Conservation (phyloP, 2,113 vertebrate genomes). For the Himantopus leucocephalus region DNA sequence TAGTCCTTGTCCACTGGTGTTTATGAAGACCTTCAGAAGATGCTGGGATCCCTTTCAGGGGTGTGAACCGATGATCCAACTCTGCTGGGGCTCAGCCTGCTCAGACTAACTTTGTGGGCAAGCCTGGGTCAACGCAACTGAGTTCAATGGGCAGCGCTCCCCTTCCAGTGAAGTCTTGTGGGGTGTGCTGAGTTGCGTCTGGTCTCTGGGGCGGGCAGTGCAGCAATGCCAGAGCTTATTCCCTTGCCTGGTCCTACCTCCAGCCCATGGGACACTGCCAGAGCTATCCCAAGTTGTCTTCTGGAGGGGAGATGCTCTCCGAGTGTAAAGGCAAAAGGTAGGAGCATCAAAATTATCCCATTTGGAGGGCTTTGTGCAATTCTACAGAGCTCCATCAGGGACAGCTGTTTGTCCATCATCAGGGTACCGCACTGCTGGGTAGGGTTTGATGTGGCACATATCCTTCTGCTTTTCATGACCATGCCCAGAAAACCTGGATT, state of each 20-base stretch:
- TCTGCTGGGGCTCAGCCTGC: background rate
- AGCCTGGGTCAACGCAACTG: background rate
- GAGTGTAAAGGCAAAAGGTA: background rate
- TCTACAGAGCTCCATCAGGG: background rate
- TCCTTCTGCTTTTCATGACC: background rate
- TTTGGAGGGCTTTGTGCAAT: background rate
- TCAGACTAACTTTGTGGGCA: background rate
- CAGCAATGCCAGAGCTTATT: background rate
- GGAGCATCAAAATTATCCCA: background rate
- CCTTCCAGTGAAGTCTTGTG: background rate
- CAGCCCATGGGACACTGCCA: background rate
- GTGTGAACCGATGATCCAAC: background rate
- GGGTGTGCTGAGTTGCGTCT: background rate
- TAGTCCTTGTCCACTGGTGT: background rate
- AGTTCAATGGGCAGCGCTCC: background rate
- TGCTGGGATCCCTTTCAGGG: background rate
- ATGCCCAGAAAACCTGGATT: background rate
- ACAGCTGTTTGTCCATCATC: background rate
- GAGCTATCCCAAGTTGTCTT: background rate
- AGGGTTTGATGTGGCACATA: background rate
- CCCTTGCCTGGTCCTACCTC: background rate
- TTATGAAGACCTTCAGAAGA: background rate
- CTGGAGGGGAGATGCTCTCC: background rate
- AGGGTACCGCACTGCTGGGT: rapidly evolving
- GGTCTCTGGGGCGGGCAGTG: background rate